A percentile compares a stretch with the other conserved stretches of the same genome.
These are phyloP conservation scores for Acanthurus lineatus DNA, from an alignment of 2,797 vertebrate species.

Conservation along the genomic window DNA sequence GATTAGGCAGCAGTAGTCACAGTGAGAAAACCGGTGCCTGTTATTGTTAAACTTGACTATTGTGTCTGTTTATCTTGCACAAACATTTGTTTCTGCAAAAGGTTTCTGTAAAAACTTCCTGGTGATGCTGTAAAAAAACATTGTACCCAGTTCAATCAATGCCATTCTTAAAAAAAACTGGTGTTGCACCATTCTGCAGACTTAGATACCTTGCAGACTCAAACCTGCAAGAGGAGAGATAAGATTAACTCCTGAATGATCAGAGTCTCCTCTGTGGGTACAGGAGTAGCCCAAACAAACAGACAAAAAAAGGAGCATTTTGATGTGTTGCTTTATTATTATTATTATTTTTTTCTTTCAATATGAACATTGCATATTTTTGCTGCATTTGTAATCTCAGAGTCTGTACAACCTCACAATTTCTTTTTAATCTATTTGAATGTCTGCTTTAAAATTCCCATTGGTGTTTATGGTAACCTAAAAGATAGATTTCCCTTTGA, in stretches of 20 bases:
- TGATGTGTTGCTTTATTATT: slow-evolving; percentile 4
- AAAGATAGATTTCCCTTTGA: slow-evolving; percentile 15
- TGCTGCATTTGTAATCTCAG: slow-evolving; percentile 18
- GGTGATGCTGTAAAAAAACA: slow-evolving; percentile 37
- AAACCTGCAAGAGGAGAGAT: slow-evolving; percentile 57
- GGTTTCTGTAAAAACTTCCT: slow-evolving; percentile 43
- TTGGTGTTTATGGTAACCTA: slow-evolving; percentile 12
- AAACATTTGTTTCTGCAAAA: slow-evolving; percentile 61
- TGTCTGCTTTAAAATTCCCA: neutral
- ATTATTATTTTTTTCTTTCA: neutral
- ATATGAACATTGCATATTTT: slow-evolving; percentile 9
- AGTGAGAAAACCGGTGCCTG: slow-evolving; percentile 33
- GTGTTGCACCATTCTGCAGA: slow-evolving; percentile 39
- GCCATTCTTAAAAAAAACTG: slow-evolving; percentile 42
- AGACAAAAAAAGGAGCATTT: slow-evolving; percentile 29
- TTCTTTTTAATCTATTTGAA: slow-evolving; percentile 16
- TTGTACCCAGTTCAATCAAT: slow-evolving; percentile 40
- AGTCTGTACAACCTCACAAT: slow-evolving; percentile 1
- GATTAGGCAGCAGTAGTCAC: slow-evolving; percentile 54
- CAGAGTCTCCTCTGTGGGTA: slow-evolving; percentile 28
- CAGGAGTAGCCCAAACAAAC: slow-evolving; percentile 12
- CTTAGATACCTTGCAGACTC: slow-evolving; percentile 46
- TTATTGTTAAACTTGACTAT: slow-evolving; percentile 71
- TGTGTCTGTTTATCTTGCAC: slow-evolving; percentile 77
- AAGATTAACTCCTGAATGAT: slow-evolving; percentile 53